Percentiles rank a stretch among this genome's conserved stretches.
Conservation (phyloP, 2,888 invertebrate species). For the Seira sanloemensis region DNA sequence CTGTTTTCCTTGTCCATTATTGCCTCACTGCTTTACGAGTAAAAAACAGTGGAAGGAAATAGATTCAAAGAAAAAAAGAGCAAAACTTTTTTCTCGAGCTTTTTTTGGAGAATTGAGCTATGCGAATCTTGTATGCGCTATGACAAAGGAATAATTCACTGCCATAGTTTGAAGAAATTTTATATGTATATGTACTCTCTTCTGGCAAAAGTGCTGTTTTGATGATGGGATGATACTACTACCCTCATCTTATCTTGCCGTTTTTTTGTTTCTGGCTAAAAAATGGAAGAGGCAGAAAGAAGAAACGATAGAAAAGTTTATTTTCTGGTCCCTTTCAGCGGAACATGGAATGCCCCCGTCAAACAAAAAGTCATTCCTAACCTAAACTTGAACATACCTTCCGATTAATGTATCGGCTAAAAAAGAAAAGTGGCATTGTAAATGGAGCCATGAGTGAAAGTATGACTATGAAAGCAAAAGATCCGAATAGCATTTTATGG, state of each 20-base stretch:
- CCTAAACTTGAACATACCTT: conserved; percentile 9
- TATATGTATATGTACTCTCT: conserved; percentile 2
- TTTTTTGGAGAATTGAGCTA: conserved; percentile 3
- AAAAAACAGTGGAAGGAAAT: too few species aligned
- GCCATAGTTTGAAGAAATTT: conserved; percentile 5
- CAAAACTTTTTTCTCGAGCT: background rate
- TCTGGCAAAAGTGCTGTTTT: background rate
- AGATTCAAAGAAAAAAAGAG: background rate
- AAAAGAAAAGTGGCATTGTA: conserved; percentile 8
- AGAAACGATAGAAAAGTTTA: background rate
- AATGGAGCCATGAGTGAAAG: conserved; percentile 1
- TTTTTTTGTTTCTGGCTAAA: background rate
- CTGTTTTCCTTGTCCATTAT: background rate
- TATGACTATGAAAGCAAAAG: background rate
- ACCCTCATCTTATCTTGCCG: background rate
- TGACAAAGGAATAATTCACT: conserved; percentile 16
- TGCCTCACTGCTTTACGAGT: too few species aligned
- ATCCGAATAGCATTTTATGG: background rate
- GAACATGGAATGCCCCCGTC: conserved; percentile 6
- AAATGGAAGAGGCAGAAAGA: background rate
- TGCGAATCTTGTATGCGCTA: background rate
- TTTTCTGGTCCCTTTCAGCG: conserved; percentile 6
- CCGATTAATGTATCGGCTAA: conserved; percentile 13
- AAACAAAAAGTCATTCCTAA: conserved; percentile 1
- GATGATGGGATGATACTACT: background rate